Percentiles rank a stretch among this genome's conserved stretches.
Conservation (phyloP, 1,140 invertebrate species). For the Brachystomella parvula region DNA sequence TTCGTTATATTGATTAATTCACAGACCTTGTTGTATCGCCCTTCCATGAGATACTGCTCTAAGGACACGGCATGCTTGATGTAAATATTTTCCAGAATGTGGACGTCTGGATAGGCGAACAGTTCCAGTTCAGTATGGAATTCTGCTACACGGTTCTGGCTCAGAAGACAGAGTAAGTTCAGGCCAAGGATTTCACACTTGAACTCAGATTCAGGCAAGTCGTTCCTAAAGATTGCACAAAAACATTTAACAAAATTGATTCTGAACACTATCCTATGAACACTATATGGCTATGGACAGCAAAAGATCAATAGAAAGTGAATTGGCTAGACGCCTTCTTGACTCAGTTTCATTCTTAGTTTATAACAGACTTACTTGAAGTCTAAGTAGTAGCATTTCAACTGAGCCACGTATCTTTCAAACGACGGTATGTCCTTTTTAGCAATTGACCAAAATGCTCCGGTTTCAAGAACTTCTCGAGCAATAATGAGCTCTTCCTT, state of each 20-base stretch:
- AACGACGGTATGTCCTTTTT: constrained; percentile 87
- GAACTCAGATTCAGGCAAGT: constrained; percentile 82
- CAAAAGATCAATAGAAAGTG: not conserved
- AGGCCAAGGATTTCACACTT: constrained; percentile 93
- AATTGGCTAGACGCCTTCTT: no score
- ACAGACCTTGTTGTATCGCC: constrained; percentile 89
- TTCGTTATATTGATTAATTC: constrained; percentile 5
- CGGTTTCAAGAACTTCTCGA: constrained; percentile 87
- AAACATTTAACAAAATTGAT: constrained; percentile 7
- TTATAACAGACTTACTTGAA: constrained; percentile 59
- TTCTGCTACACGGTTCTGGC: constrained; percentile 93
- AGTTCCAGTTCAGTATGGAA: constrained; percentile 97
- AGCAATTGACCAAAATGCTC: constrained; percentile 88
- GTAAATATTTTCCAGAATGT: constrained; percentile 84
- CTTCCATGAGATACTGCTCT: constrained; percentile 99
- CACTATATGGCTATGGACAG: no score
- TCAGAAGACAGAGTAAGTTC: constrained; percentile 89
- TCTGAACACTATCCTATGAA: no score
- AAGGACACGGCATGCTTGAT: constrained; percentile 89
- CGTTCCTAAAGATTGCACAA: constrained; percentile 50
- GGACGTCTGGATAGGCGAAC: constrained; percentile 59
- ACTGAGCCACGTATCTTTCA: constrained; percentile 90
- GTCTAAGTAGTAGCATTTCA: constrained; percentile 97
- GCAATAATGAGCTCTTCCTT: constrained; percentile 82
- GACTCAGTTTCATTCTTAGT: not conserved